Evolutionary conservation across 1,140 invertebrate genomes (phyloP), one percentile per base, ranked within the genome.

Genomic region (Drosophila willistoni): DNA sequence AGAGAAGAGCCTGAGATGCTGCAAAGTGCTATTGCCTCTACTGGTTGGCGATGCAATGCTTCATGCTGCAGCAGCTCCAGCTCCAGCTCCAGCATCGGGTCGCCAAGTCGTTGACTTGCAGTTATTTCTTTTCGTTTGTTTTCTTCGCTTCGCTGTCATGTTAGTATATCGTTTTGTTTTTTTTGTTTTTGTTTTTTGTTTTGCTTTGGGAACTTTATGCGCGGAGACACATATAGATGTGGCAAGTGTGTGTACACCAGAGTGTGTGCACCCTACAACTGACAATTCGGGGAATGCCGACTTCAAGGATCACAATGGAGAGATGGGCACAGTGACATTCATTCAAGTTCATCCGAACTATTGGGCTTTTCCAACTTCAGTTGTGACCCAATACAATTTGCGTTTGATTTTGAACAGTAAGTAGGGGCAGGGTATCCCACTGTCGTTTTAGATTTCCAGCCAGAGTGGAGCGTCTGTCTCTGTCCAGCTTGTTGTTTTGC

Each of bases 21-120:
- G n/a, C 62, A 64, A 71, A 71, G 72, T 74, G 68, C 56, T 71
- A 61, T 66, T 56, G 44, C 41, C 7, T 22, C 44, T 5, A 41
- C 36, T 69, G 39, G 71, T 39, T 69, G 41, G 59, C 41, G 64
- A 44, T 51, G 54, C 67, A 73, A 70, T 69, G 13, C 66, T 68
- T 72, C 65, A 68, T 72, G 60, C 44, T 42, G 22, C 29, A 13
- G 12, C 68, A 71, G 39, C 19, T 61, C 54, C 33, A 51, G 61
- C 41, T 54, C 41, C 25, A 71, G 39, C 19, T 61, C 54, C 33
- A 51, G 61, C 41, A 60, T 29, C 25, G 56, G 25, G 56, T 36
- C 41, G 42, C 42, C 22, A 60, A 71, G 68, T 71, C 72, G 72
- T 75, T 75, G 72, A 75, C 68, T 75, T 54, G 57, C 39, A 62